Base-by-base conservation (phyloP, 2,888 invertebrate genomes). In the Petrolisthes cinctipes region DNA sequence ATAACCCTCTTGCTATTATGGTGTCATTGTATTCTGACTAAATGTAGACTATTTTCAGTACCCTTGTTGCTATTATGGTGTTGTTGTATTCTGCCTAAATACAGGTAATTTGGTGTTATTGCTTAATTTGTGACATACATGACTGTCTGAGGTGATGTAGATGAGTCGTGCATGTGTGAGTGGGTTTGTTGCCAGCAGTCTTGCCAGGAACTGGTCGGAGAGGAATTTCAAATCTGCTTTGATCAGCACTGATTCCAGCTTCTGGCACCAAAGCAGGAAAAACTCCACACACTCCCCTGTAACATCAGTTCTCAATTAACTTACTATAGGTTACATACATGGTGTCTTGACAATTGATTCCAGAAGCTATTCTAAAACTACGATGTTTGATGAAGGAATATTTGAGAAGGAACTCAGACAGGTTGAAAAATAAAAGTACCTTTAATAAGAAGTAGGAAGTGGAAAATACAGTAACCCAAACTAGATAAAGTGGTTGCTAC, bases 201-300 rank as follows among this genome's bases (percentile, higher is more conserved):
- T 17, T 7, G 57, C 37, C 9, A 89, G 61, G 71, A 88, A 89
- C 51, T 75, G 53, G 81, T 89, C 89, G 5, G 89, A 88, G 51
- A 89, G 78, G 75, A 89, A 89, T 23, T 83, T 83, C 82, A 89
- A 81, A 20, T 87, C 87, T 5, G 89, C 89, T 56, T 89, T 89
- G 4, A 89, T 37, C 5, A 87, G 79, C 53, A 89, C 78, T 51
- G 85, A 87, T n/a, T 85, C 87, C 53, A 89, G 83, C 53, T 89
- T 83, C 6, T 51, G 17, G 53, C 89, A 89, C 89, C 89, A 89
- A 82, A 89, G 9, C 54, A 89, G 75, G 78, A 89, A 89, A 68
- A 85, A 89, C n/a, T 89, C 87, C 4, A 89, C 81, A 68, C 87
- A 89, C 61, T 87, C 85, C 51, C 68, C 89, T 89, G 89, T 1